Percentiles rank a stretch among this genome's conserved stretches.
Evolutionary conservation across 2,797 vertebrate species (phyloP).

Genomic region (Danio tinwini): DNA sequence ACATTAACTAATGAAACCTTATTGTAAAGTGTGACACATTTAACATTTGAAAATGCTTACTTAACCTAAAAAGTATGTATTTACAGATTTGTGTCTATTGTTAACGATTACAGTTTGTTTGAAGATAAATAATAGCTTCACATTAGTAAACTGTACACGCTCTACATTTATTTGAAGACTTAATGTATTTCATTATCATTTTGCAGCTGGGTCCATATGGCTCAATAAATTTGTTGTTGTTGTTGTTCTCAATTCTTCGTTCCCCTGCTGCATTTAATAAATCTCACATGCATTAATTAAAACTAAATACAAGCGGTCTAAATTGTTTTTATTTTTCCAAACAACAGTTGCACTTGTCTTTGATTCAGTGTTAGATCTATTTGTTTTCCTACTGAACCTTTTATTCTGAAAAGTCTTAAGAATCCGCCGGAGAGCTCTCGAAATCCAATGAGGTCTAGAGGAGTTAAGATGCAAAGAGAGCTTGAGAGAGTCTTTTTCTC

Average conservation of each 20-base stretch:
- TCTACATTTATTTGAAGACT: background rate
- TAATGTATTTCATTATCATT: background rate
- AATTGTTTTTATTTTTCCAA: background rate
- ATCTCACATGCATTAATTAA: slow-evolving; percentile 12
- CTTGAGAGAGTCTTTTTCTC: background rate
- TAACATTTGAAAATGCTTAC: background rate
- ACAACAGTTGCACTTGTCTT: slow-evolving; percentile 9
- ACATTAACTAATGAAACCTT: too few species aligned
- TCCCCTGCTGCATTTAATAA: slow-evolving; percentile 8
- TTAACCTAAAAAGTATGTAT: background rate
- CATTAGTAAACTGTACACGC: background rate
- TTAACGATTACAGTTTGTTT: slow-evolving; percentile 5
- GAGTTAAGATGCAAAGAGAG: slow-evolving; percentile 15
- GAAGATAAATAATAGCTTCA: slow-evolving; percentile 16
- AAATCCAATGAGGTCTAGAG: slow-evolving; percentile 21
- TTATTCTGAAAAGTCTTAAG: slow-evolving; percentile 1
- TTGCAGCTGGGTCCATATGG: slow-evolving; percentile 5
- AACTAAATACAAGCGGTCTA: slow-evolving; percentile 28
- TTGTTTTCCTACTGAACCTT: slow-evolving; percentile 18
- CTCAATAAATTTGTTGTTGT: slow-evolving; percentile 23
- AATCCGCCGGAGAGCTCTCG: slow-evolving; percentile 4
- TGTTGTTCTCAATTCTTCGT: slow-evolving; percentile 6
- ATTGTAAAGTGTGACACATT: too few species aligned
- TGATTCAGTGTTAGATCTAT: background rate
- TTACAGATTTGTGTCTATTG: background rate